phyloP scores from a whole-genome alignment of 2,113 vertebrate genomes.

The Illadopsis cleaveri region DNA sequence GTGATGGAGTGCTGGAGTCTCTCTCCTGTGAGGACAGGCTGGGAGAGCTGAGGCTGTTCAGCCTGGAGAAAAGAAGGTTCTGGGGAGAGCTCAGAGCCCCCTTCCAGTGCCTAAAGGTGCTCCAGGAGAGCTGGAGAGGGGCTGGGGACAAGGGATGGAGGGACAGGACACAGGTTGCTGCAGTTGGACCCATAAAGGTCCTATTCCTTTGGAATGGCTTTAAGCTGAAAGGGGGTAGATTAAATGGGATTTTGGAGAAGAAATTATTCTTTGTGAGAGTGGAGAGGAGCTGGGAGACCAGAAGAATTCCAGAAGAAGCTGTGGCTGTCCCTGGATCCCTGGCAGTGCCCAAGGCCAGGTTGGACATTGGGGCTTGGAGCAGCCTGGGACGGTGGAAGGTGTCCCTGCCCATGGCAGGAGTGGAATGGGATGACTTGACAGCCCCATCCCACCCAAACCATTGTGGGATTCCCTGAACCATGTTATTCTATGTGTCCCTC shows the following conservation, averaged over 20 bases:
- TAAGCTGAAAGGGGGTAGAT: fast-evolving
- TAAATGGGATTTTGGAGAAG: background rate
- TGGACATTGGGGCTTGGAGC: background rate
- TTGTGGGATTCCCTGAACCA: fast-evolving
- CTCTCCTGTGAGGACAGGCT: background rate
- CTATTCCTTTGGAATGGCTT: background rate
- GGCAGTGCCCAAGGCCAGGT: background rate
- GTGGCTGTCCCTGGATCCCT: background rate
- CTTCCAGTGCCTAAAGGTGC: fast-evolving
- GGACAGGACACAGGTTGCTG: background rate
- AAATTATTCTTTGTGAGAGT: fast-evolving
- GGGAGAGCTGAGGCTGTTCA: background rate
- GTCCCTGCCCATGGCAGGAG: background rate
- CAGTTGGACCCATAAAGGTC: no score
- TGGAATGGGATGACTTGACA: fast-evolving
- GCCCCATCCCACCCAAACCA: background rate
- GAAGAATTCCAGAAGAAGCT: background rate
- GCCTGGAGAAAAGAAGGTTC: background rate
- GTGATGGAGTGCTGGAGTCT: background rate
- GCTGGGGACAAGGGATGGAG: background rate
- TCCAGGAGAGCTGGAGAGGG: background rate
- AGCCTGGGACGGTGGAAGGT: background rate
- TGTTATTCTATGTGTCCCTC: fast-evolving
- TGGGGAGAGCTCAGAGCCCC: fast-evolving
- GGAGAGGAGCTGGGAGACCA: fast-evolving